phyloP scores from a whole-genome alignment of 2,797 vertebrate species.

The Catharus ustulatus region DNA sequence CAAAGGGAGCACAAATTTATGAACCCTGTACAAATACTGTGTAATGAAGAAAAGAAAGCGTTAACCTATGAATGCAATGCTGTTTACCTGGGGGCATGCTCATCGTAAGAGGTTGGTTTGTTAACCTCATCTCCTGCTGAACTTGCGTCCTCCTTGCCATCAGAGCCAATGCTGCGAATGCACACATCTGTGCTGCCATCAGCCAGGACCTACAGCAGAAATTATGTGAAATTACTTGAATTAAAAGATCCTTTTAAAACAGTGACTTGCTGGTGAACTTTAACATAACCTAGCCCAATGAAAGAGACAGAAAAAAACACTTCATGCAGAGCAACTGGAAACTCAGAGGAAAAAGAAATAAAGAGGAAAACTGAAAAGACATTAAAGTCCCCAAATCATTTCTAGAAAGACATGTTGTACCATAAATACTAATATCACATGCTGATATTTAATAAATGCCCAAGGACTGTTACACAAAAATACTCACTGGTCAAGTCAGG shows the following conservation, averaged over 20 bases:
- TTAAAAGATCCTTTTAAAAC: background rate
- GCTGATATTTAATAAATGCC: background rate
- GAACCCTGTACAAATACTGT: background rate
- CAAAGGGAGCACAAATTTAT: background rate
- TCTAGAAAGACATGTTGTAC: background rate
- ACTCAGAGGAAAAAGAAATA: background rate
- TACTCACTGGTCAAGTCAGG: background rate
- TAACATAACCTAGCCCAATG: background rate
- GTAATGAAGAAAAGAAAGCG: background rate
- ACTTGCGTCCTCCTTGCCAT: background rate
- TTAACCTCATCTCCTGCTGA: conserved; percentile 28
- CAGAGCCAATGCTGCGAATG: conserved; percentile 4
- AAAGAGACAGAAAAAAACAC: background rate
- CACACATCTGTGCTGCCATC: conserved; percentile 81
- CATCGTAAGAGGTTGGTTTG: conserved; percentile 54
- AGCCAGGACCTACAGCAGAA: conserved; percentile 81
- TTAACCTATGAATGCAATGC: background rate
- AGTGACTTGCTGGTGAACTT: background rate
- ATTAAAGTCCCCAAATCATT: background rate
- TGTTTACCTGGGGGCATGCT: conserved; percentile 85
- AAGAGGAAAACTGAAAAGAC: background rate
- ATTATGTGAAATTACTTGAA: background rate
- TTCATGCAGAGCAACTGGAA: background rate
- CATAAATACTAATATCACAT: background rate
- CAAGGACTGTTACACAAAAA: background rate